phyloP scores from a whole-genome alignment of 1,140 invertebrate genomes.

The Brachionus manjavacas region DNA sequence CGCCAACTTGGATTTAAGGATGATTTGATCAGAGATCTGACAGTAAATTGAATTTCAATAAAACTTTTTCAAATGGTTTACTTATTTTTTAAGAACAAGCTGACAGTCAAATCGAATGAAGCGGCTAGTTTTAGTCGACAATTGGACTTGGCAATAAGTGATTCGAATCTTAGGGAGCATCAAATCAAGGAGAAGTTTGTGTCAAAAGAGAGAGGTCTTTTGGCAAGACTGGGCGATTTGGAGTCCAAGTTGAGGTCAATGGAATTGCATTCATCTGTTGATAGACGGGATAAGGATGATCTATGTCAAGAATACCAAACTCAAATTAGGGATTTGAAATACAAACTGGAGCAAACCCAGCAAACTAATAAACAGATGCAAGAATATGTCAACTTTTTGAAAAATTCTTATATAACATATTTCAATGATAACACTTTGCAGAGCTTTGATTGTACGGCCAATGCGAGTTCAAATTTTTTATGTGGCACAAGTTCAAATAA shows the following conservation, averaged over 20 bases:
- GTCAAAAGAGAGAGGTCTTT: not conserved
- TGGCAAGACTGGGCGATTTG: not conserved
- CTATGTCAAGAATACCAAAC: not conserved
- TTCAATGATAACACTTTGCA: conserved; percentile 35
- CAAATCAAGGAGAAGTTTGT: conserved; percentile 38
- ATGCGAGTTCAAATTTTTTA: not conserved
- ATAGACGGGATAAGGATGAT: conserved; percentile 30
- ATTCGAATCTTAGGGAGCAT: conserved; percentile 34
- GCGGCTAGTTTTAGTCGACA: conserved; percentile 33
- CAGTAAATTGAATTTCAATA: not conserved
- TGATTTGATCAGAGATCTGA: conserved; percentile 16
- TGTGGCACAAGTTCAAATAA: conserved; percentile 5
- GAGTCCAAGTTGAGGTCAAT: conserved; percentile 20
- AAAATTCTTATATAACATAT: conserved; percentile 19
- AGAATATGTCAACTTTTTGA: conserved; percentile 40
- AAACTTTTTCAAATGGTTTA: not conserved
- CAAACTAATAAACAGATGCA: conserved; percentile 25
- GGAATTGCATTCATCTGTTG: not conserved
- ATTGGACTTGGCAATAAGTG: conserved; percentile 40
- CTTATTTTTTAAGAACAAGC: not conserved
- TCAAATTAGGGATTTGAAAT: conserved; percentile 25
- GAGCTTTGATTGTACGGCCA: not conserved
- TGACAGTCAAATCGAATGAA: conserved; percentile 17
- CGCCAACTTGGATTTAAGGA: conserved; percentile 15
- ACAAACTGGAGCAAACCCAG: conserved; percentile 32